phyloP scores from a whole-genome alignment of 1,140 invertebrate species.

The Artemia franciscana region DNA sequence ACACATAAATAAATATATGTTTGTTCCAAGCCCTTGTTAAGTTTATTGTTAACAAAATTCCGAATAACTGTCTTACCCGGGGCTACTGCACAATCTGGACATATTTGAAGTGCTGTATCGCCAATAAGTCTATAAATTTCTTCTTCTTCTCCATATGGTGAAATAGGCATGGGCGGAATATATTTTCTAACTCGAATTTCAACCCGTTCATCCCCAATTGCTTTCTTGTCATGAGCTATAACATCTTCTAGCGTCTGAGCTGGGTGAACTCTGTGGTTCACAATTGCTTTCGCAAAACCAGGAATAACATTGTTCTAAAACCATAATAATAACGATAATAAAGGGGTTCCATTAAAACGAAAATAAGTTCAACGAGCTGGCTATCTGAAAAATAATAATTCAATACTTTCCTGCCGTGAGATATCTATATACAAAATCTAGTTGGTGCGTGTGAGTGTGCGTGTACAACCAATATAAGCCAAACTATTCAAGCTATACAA shows the following conservation, averaged over 20 bases:
- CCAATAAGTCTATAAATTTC: constrained; percentile 26
- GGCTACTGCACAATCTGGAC: constrained; percentile 21
- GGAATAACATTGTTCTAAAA: constrained; percentile 32
- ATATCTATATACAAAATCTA: no score
- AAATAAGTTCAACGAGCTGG: no score
- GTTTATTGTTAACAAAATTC: no score
- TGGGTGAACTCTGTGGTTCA: constrained; percentile 32
- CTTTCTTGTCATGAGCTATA: constrained; percentile 23
- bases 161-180: constrained; percentile 23
- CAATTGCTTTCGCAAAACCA: constrained; percentile 23
- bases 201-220: constrained; percentile 26
- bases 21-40: not conserved
- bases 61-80: constrained; percentile 21
- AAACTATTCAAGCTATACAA: no score
- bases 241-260: constrained; percentile 25
- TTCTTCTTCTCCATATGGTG: constrained; percentile 21
- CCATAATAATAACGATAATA: no score
- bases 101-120: constrained; percentile 25
- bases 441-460: no score
- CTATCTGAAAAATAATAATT: no score
- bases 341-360: no score
- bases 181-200: constrained; percentile 18
- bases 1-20: no score
- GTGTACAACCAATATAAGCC: no score
- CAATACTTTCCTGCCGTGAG: no score